These are phyloP conservation scores for Pachypanchax playfairii DNA, from an alignment of 2,113 vertebrate species.

Conservation along the genomic window DNA sequence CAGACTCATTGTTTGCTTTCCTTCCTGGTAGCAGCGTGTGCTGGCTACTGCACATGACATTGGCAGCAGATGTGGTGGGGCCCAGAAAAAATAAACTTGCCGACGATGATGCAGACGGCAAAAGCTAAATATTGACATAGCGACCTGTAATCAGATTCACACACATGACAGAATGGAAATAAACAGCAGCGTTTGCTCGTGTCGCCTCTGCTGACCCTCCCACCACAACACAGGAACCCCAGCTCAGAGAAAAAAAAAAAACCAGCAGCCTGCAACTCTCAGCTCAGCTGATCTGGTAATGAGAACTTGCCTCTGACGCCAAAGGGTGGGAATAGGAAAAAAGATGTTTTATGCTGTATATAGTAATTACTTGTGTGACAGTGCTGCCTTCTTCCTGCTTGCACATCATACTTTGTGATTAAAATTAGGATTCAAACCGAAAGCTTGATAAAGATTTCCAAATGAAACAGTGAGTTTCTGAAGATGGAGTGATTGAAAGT, in stretches of 20 bases:
- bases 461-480: background rate
- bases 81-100: slow-evolving; percentile 79
- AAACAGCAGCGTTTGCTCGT: slow-evolving; percentile 77
- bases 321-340: slow-evolving; percentile 63
- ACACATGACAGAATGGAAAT: slow-evolving; percentile 82
- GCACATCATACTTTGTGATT: slow-evolving; percentile 26
- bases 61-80: slow-evolving; percentile 76
- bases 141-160: slow-evolving; percentile 85
- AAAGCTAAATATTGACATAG: slow-evolving; percentile 85
- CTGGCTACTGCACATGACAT: slow-evolving; percentile 70
- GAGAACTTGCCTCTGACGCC: slow-evolving; percentile 58
- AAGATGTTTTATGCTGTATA: slow-evolving; percentile 52
- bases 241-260: slow-evolving; percentile 58
- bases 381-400: slow-evolving; percentile 29
- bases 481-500: background rate
- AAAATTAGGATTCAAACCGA: slow-evolving; percentile 33
- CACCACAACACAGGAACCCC: slow-evolving; percentile 74
- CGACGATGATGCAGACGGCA: slow-evolving; percentile 74
- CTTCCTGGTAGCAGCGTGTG: slow-evolving; percentile 65
- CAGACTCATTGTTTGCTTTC: slow-evolving; percentile 71
- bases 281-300: slow-evolving; percentile 69
- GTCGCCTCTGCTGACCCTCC: slow-evolving; percentile 64
- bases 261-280: slow-evolving; percentile 51
- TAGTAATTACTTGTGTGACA: slow-evolving; percentile 52
- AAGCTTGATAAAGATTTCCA: slow-evolving; percentile 11